Evolutionary conservation across 53 echinoderm and acorn worm genomes (phyloP), one percentile per base, ranked within the genome.

Genomic region (Temnopleurus reevesii): DNA sequence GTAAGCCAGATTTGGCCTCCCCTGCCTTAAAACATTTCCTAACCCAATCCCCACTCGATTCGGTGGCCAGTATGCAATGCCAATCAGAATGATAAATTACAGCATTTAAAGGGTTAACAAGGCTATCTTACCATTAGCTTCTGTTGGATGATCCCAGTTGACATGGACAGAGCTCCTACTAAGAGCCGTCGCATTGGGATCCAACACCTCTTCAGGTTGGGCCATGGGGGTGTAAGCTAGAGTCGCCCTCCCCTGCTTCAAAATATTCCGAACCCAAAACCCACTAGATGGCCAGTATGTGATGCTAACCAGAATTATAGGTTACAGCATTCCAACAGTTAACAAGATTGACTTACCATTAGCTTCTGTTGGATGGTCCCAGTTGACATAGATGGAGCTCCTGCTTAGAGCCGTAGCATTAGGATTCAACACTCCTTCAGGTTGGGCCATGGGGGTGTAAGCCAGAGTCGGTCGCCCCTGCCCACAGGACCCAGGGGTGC

Each of bases 401-500:
- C 89, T 27, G 71, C 92, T 91, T 12, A 96, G 55, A 46, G 94
- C 94, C 47, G 91, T 91, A 24, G 91, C 89, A 77, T 93, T 91
- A 4, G 99, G 96, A 45, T 93, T 63, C 53, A 85, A 57, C 26
- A 95, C 93, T 27, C 95, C 95, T 58, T 99, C 92, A 54, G 99
- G 99, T 35, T 96, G 90, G 6, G 99, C 96, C 89, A 77, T 84
- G 6, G 94, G 93, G 9, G 99, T 99, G 91, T 93, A 95, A 19
- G 82, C 91, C 17, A 92, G 19, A 3, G 90, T 83, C 13, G 94
- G 91, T 28, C 41, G 49, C 24, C 96, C 95, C 77, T 90, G 90
- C 23, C 99, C 99, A 81, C 96, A 99, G 12, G 94, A 96, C 79
- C 91, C 93, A 19, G 91, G 86, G 41, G 96, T 96, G 65, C 99